Base-by-base conservation (phyloP, 2,888 invertebrate species). In the Rotaria macrura region DNA sequence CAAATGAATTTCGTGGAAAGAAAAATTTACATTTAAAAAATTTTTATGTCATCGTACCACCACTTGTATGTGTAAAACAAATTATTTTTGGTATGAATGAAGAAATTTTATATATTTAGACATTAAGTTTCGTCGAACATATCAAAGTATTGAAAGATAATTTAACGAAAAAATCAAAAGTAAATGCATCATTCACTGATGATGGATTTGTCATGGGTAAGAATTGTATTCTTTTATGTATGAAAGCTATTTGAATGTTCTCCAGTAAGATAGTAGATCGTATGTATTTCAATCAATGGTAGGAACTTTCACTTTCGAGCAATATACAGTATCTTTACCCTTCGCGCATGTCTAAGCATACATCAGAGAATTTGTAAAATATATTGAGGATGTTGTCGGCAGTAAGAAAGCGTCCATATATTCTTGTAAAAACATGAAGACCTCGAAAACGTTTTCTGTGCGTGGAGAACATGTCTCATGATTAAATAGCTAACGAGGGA, bases 121-220 rank as follows among this genome's bases (percentile, higher is more conserved):
- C 96, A 1, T 93, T 98, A 87, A 98, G 97, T 91, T 97, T 95
- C 91, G 94, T 98, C 40, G 97, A 99, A 89, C 94, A 97, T 90
- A 94, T 96, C 88, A 93, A 97, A 87, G 93, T 94, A 83, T 94
- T 95, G 87, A 97, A 97, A 90, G 96, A 97, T 89, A 95, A 95
- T 91, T 93, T 98, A 91, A 94, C 94, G 87, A 96, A 96, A 90
- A 96, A 95, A 90, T 95, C 95, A 89, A 95, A 94, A 91, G 92
- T 93, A 25, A 95, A 95, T 25, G 95, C 95, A 84, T 94, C 95
- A 1, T 96, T 99, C 90, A 96, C 97, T 23, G 98, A 99, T 91
- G 99, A 99, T 91, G 99, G 99, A 25, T 98, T 99, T 92, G 95
- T 96, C 9, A 95, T 99, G 93, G 99, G 97, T 90, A 92, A 88